phyloP scores from a whole-genome alignment of 2,888 invertebrate genomes.

The Diploptera punctata region DNA sequence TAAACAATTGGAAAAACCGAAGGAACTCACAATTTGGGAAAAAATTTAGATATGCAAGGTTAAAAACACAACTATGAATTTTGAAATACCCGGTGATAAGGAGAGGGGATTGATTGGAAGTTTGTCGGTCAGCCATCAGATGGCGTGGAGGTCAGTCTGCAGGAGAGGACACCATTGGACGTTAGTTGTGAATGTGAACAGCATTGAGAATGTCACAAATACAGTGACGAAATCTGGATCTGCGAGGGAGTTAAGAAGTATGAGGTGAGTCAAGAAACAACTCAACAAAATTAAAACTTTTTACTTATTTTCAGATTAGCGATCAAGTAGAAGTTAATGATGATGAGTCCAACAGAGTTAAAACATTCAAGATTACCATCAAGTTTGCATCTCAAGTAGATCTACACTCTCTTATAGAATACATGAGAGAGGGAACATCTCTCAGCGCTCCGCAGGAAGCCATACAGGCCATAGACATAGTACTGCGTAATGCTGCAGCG shows the following conservation, averaged over 20 bases:
- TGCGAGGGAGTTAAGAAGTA: too few species aligned
- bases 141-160: too few species aligned
- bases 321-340: constrained; percentile 53
- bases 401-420: constrained; percentile 52
- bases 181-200: not conserved
- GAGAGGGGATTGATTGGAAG: too few species aligned
- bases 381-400: constrained; percentile 64
- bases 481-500: constrained; percentile 71
- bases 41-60: too few species aligned
- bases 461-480: constrained; percentile 84
- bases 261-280: too few species aligned
- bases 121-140: too few species aligned
- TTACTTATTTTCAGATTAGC: constrained; percentile 42
- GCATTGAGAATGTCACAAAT: not conserved
- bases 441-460: constrained; percentile 62
- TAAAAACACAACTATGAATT: too few species aligned
- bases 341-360: constrained; percentile 48
- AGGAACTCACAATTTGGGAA: too few species aligned
- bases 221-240: too few species aligned
- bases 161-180: too few species aligned
- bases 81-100: too few species aligned
- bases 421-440: constrained; percentile 53
- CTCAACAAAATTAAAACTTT: not conserved
- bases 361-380: constrained; percentile 59
- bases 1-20: not conserved